These are phyloP conservation scores for Aphaenogaster ashmeadi DNA, from an alignment of 1,140 invertebrate genomes.

Conservation along the genomic window DNA sequence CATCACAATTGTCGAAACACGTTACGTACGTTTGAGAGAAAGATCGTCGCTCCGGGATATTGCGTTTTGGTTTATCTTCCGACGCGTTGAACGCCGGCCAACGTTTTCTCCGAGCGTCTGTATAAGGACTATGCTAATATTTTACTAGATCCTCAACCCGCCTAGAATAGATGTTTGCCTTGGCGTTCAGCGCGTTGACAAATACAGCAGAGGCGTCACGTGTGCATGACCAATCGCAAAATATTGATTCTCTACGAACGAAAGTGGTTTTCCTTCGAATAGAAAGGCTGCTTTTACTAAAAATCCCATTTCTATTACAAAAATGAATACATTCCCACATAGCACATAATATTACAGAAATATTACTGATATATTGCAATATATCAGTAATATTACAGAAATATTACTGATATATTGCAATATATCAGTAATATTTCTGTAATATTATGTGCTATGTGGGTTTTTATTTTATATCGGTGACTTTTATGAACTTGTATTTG, in stretches of 20 bases:
- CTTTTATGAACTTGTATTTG: not conserved
- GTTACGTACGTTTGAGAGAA: slow-evolving; percentile 36
- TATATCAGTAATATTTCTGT: too few species aligned
- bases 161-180: slow-evolving; percentile 53
- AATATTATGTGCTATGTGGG: too few species aligned
- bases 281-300: not conserved
- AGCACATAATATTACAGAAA: too few species aligned
- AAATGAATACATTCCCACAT: not conserved
- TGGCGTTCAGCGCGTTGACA: slow-evolving; percentile 58
- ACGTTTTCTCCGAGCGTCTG: slow-evolving; percentile 2
- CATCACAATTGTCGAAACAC: slow-evolving; percentile 34
- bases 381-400: too few species aligned
- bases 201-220: slow-evolving; percentile 58
- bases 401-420: too few species aligned
- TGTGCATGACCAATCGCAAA: slow-evolving; percentile 1
- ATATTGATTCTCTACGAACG: slow-evolving; percentile 35
- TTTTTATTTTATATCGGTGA: not conserved
- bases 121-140: slow-evolving; percentile 57
- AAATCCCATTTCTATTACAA: not conserved
- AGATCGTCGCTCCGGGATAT: slow-evolving; percentile 30
- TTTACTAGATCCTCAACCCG: slow-evolving; percentile 55
- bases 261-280: slow-evolving; percentile 27
- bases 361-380: too few species aligned
- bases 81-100: slow-evolving; percentile 45
- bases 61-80: slow-evolving; percentile 57